Base-by-base conservation (phyloP, 2,797 vertebrate species). In the Micromesistius poutassou region DNA sequence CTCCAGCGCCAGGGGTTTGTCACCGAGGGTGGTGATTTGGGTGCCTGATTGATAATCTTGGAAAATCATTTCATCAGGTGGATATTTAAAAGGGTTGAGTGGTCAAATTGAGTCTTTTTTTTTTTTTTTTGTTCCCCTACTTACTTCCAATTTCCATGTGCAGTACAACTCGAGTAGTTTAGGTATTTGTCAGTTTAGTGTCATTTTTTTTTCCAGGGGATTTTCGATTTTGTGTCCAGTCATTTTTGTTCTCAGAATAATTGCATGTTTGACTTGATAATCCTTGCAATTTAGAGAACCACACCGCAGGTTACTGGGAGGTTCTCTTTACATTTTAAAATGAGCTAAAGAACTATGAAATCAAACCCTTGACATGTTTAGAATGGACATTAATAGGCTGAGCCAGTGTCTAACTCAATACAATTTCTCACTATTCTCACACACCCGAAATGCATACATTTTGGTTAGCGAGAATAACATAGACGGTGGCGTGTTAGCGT, bases 1-100 rank as follows among this genome's bases (percentile, higher is more conserved):
- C 75, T 25, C 55, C 75, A 55, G 13, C 86, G 85, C 90, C 89
- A 91, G 82, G 46, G 80, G 76, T 83, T 82, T 79, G 79, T 84
- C 83, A 85, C 84, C 38, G 55, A 80, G 81, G 85, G 90, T 84
- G 87, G 85, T n/a, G 87, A 87, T 86, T 82, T 82, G 80, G 79
- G 72, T 76, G 72, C 77, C 74, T 84, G 81, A 91, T 88, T 87
- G 79, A 90, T 90, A 81, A n/a, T 30, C 78, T 79, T 73, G 72
- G 85, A 73, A 87, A 85, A 84, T 76, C 66, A 14, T 88, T 86
- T 89, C 76, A 79, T 72, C 79, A 73, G 55, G 28, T 81, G 4
- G 30, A 71, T 74, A 33, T 80, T 76, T 46, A 30, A 68, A 76
- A 42, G 28, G 25, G 42, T 31, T 73, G 73, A 74, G 71, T 74